phyloP scores from a whole-genome alignment of 2,888 invertebrate genomes.

The Drosophila aldrichi region DNA sequence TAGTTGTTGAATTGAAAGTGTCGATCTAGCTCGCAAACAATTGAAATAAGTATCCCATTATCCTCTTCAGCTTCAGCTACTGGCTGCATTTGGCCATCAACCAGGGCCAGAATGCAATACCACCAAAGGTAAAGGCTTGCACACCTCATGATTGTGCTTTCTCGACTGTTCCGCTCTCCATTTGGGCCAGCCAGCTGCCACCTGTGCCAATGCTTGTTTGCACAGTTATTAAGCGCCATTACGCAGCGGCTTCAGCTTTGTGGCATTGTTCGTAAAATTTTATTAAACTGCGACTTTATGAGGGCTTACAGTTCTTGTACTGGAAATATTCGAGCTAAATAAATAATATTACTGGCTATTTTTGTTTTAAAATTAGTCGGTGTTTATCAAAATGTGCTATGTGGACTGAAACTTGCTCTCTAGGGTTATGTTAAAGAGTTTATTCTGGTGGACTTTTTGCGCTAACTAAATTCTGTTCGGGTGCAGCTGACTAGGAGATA shows the following conservation, averaged over 20 bases:
- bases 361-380: too few species aligned
- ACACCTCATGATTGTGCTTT: background rate
- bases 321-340: background rate
- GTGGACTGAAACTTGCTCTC: too few species aligned
- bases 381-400: background rate
- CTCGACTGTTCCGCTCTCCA: background rate
- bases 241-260: background rate
- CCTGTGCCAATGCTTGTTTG: constrained; percentile 8
- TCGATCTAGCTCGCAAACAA: background rate
- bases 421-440: too few species aligned
- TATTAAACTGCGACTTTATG: background rate
- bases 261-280: background rate
- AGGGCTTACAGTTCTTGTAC: background rate
- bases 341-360: background rate
- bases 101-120: too few species aligned
- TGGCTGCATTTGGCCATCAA: constrained; percentile 2
- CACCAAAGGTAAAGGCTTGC: too few species aligned
- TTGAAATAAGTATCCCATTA: background rate
- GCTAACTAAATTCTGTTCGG: too few species aligned
- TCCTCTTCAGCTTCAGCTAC: constrained; percentile 4
- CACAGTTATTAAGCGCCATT: constrained; percentile 11
- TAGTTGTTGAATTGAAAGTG: background rate
- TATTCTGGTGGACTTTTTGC: too few species aligned
- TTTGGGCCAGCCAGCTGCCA: background rate
- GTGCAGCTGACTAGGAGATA: too few species aligned